Conservation (phyloP, 2,888 invertebrate species). For the Schizaphis graminum region DNA sequence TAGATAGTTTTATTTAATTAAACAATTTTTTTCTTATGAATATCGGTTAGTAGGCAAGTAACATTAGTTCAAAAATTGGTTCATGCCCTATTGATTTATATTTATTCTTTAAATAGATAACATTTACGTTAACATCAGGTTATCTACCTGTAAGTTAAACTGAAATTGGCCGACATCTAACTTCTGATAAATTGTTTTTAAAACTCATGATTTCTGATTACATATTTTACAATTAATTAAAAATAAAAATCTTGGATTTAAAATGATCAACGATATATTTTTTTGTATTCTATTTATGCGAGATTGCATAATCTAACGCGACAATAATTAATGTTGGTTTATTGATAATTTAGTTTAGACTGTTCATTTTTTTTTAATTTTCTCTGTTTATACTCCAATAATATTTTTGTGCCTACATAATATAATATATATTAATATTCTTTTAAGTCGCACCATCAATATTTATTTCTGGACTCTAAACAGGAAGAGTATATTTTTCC, state of each 20-base stretch:
- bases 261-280: background rate
- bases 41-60: background rate
- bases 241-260: background rate
- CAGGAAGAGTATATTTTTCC: background rate
- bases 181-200: background rate
- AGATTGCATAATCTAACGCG: background rate
- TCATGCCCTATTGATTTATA: conserved; percentile 21
- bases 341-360: background rate
- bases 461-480: background rate
- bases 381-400: background rate
- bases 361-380: background rate
- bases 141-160: conserved; percentile 1
- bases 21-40: background rate
- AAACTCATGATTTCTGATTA: background rate
- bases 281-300: background rate
- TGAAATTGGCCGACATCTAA: background rate
- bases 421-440: background rate
- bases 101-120: conserved; percentile 18
- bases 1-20: conserved; percentile 18
- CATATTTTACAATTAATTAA: background rate
- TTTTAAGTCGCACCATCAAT: background rate
- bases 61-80: background rate
- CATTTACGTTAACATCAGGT: background rate
- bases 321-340: background rate
- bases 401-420: background rate